phyloP scores from a whole-genome alignment of 2,113 vertebrate species.

The Ailurus styani region DNA sequence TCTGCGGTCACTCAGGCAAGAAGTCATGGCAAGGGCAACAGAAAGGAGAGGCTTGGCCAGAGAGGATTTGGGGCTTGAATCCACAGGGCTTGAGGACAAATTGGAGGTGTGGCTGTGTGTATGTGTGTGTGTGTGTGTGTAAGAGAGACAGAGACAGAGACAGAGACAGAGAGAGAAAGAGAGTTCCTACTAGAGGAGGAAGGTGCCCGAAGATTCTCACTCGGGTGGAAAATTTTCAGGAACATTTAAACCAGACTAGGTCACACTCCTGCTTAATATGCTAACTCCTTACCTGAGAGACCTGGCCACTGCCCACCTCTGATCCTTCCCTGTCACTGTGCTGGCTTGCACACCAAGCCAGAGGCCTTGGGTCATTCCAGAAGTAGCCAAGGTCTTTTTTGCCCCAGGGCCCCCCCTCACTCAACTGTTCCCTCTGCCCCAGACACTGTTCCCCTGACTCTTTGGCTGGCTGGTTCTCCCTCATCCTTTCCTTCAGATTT shows the following conservation, averaged over 20 bases:
- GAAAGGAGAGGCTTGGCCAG: neutral
- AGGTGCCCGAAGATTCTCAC: neutral
- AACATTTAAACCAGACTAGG: neutral
- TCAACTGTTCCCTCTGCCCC: neutral
- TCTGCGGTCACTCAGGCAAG: neutral
- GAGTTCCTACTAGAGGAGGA: neutral
- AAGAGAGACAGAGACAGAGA: too few species aligned
- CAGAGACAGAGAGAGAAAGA: fast-evolving
- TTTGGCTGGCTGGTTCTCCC: neutral
- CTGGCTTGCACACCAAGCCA: neutral
- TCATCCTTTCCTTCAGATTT: neutral
- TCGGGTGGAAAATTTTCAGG: neutral
- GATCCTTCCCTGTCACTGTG: neutral
- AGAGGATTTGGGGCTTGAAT: neutral
- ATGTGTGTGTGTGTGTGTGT: neutral
- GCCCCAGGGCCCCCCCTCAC: neutral
- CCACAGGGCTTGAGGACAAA: neutral
- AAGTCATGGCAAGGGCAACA: neutral
- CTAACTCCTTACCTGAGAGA: neutral
- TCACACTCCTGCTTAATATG: neutral
- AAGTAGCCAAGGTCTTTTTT: neutral
- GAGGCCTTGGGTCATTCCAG: neutral
- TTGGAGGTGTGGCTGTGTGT: neutral
- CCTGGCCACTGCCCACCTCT: neutral
- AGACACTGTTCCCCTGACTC: neutral